Evolutionary conservation across 1,140 invertebrate species (phyloP).

Genomic region (Cherax quadricarinatus): DNA sequence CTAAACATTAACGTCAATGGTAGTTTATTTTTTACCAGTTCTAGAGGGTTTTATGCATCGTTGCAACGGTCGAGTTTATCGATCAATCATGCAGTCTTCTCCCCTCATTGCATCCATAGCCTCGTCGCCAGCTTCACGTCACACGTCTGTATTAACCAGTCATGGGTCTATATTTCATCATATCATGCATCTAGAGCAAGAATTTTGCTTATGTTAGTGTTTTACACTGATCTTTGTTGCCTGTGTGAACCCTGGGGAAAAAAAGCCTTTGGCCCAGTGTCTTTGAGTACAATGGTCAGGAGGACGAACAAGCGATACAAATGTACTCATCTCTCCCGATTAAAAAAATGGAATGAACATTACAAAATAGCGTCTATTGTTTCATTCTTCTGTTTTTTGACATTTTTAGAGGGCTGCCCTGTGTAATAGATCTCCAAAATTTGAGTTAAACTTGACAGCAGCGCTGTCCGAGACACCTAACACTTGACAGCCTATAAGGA

Average conservation of each 20-base stretch:
- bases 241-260: neutral
- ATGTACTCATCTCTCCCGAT: neutral
- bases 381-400: neutral
- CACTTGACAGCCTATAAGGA: neutral
- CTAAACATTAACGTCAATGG: too few species aligned
- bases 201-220: too few species aligned
- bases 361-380: neutral
- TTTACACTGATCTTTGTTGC: too few species aligned
- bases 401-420: neutral
- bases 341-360: neutral
- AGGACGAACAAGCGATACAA: neutral
- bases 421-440: neutral
- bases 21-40: too few species aligned
- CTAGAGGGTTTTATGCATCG: too few species aligned
- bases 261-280: neutral
- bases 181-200: neutral
- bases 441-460: neutral
- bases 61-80: too few species aligned
- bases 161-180: neutral
- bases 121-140: neutral
- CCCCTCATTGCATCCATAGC: too few species aligned
- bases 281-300: neutral
- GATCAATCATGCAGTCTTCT: too few species aligned
- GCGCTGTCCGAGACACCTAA: neutral
- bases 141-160: neutral